phyloP scores from a whole-genome alignment of 2,888 invertebrate genomes.

The Torymus aiolomorphi region DNA sequence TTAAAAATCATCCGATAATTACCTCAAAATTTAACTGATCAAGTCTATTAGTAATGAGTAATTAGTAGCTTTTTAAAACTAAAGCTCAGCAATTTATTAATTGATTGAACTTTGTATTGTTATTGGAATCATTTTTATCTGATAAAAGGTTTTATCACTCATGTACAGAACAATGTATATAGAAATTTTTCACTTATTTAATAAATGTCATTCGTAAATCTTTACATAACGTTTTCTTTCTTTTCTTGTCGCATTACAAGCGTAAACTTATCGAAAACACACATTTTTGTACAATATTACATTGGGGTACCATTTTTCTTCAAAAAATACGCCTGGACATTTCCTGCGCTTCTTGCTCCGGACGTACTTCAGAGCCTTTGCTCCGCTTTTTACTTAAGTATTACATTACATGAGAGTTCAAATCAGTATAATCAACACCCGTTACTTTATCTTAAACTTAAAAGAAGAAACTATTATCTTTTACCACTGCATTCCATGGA shows the following conservation, averaged over 20 bases:
- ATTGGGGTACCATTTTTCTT: slow-evolving; percentile 52
- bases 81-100: slow-evolving; percentile 15
- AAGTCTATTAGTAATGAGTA: no score
- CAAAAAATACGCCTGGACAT: slow-evolving; percentile 37
- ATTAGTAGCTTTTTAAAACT: neutral
- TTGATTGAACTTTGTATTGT: neutral
- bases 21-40: no score
- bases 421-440: slow-evolving; percentile 51
- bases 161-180: slow-evolving; percentile 63
- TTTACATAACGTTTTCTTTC: slow-evolving; percentile 60
- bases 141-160: slow-evolving; percentile 32
- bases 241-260: slow-evolving; percentile 55
- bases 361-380: slow-evolving; percentile 31
- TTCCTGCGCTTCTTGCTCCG: slow-evolving; percentile 25
- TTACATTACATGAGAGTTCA: slow-evolving; percentile 49
- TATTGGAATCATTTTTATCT: slow-evolving; percentile 22
- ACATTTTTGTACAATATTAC: slow-evolving; percentile 59
- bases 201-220: slow-evolving; percentile 63
- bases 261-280: slow-evolving; percentile 59
- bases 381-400: slow-evolving; percentile 39
- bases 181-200: slow-evolving; percentile 66
- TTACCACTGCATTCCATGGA: slow-evolving; percentile 45
- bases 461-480: slow-evolving; percentile 51
- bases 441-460: slow-evolving; percentile 50
- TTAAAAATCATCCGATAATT: no score